phyloP scores from a whole-genome alignment of 2,888 invertebrate species.

The Euproctis similis region DNA sequence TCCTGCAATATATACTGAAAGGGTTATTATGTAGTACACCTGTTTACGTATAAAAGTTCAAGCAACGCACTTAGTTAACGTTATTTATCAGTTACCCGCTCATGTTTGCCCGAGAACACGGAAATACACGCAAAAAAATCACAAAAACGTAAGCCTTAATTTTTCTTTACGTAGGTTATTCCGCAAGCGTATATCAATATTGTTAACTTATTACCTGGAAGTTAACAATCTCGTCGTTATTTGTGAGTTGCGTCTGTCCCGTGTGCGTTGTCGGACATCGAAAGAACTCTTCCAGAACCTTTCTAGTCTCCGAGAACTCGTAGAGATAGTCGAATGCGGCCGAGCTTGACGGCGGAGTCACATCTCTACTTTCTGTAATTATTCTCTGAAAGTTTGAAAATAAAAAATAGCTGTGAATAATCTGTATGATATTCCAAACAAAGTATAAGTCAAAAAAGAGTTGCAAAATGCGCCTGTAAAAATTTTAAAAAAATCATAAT shows the following conservation, averaged over 20 bases:
- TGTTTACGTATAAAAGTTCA: no score
- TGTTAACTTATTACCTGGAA: constrained; percentile 45
- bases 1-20: constrained; percentile 59
- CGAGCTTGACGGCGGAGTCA: constrained; percentile 59
- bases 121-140: no score
- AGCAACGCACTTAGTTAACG: no score
- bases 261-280: constrained; percentile 82
- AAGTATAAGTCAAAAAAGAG: no score
- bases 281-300: constrained; percentile 94
- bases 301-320: constrained; percentile 94
- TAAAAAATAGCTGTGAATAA: no score
- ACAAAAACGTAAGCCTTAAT: no score
- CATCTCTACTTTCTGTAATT: constrained; percentile 63
- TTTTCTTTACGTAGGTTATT: no score
- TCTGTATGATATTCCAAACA: no score
- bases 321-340: constrained; percentile 91
- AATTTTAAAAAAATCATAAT: no score
- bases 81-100: no score
- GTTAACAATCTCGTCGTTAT: constrained; percentile 58
- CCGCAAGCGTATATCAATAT: not conserved
- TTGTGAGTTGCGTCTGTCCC: constrained; percentile 43
- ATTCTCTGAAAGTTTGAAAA: constrained; percentile 59
- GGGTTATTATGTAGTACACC: constrained; percentile 6
- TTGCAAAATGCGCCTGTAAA: no score
- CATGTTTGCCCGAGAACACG: no score